Percentiles rank a stretch among this genome's conserved stretches.
phyloP scores from a whole-genome alignment of 92 coral and sea anemone genomes.

The Porites cylindrica region DNA sequence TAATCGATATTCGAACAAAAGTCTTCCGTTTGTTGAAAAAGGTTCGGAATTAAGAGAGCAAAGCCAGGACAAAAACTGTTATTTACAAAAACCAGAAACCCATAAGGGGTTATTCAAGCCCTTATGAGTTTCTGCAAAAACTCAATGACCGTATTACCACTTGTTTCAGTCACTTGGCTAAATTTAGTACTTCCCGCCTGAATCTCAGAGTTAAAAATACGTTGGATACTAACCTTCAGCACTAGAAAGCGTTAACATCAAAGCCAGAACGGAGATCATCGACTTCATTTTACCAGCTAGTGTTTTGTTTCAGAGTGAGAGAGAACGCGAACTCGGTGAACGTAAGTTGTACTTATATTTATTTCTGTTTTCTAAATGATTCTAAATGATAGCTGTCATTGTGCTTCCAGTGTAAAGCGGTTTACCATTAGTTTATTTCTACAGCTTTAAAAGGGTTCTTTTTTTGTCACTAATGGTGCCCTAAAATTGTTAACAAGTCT shows the following conservation, averaged over 20 bases:
- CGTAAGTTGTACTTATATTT: neutral
- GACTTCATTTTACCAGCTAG: constrained; percentile 13
- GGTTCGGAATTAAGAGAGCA: too few species aligned
- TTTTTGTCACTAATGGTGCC: neutral
- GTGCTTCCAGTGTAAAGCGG: too few species aligned
- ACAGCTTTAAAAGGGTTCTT: neutral
- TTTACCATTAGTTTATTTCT: neutral
- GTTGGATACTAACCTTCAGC: constrained; percentile 12
- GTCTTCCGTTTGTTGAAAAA: too few species aligned
- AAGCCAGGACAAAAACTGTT: too few species aligned
- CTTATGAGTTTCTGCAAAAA: too few species aligned
- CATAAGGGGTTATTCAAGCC: too few species aligned
- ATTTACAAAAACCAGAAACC: too few species aligned
- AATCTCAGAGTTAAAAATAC: neutral
- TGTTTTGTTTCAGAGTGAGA: neutral
- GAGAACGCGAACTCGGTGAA: neutral
- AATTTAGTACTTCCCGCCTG: too few species aligned
- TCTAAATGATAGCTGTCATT: neutral
- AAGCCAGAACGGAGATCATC: constrained; percentile 5
- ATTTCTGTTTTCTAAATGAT: neutral
- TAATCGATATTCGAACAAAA: too few species aligned
- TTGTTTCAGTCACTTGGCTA: too few species aligned
- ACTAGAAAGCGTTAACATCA: constrained; percentile 16
- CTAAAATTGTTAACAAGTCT: neutral
- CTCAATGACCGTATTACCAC: too few species aligned